Evolutionary conservation across 1,140 invertebrate genomes (phyloP).

Genomic region (Eriocheir sinensis): DNA sequence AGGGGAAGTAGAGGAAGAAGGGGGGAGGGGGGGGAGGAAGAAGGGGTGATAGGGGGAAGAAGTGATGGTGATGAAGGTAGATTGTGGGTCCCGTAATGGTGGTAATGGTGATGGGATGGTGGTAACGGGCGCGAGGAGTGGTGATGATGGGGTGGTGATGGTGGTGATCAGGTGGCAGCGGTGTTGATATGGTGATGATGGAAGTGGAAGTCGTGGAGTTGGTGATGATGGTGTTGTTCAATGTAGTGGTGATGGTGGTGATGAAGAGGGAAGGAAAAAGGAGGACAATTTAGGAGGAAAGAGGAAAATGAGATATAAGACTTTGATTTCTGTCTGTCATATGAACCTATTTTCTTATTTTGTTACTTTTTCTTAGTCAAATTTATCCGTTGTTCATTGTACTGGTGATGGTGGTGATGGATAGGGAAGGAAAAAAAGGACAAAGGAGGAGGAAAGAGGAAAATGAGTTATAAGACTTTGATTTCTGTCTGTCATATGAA

Average conservation of each 20-base stretch:
- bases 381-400: too few species aligned
- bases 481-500: too few species aligned
- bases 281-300: too few species aligned
- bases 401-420: too few species aligned
- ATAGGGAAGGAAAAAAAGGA: too few species aligned
- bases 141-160: background rate
- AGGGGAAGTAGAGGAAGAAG: background rate
- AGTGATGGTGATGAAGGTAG: conserved; percentile 33
- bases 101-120: background rate
- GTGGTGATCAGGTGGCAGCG: background rate
- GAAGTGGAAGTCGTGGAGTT: background rate
- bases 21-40: background rate
- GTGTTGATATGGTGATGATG: background rate
- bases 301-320: too few species aligned
- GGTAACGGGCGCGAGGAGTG: too few species aligned
- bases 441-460: too few species aligned
- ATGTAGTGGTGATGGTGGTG: background rate
- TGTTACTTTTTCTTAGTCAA: too few species aligned
- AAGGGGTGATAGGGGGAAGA: background rate
- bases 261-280: background rate
- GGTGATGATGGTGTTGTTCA: background rate
- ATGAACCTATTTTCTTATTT: too few species aligned
- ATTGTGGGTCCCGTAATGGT: background rate
- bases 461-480: too few species aligned
- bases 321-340: too few species aligned